Base-by-base conservation (phyloP, 2,797 vertebrate genomes). In the Garrulus glandarius region DNA sequence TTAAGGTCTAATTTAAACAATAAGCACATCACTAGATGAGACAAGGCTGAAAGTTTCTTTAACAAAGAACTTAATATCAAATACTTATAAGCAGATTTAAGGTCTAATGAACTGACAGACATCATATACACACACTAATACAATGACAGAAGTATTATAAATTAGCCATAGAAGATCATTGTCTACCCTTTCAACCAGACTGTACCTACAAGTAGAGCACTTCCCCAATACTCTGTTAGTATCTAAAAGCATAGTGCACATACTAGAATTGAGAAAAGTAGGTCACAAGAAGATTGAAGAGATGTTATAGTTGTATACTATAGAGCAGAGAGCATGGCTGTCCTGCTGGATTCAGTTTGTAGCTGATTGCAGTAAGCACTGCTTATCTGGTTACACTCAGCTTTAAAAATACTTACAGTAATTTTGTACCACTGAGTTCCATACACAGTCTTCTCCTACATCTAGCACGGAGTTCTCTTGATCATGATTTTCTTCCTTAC, bases 1-100 rank as follows among this genome's bases (percentile, higher is more conserved):
- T 49, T 85, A 91, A 87, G 84, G 44, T 59, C 91, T 94, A 92
- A 89, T 83, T 96, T 75, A 96, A 91, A 97, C 81, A 97, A 96
- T 93, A 93, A 95, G 85, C 84, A 83, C 56, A 94, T 92, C 96
- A 94, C 52, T 89, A 55, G 53, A 55, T 47, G 70, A 85, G 95
- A 96, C 80, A 95, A 93, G 90, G 78, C 84, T 95, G 96, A 89
- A 95, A 71, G 36, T 76, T 96, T 92, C 92, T 92, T 95, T 91
- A 93, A 97, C 92, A 97, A 93, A 75, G 77, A 84, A 91, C 92
- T 92, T 88, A 56, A 37, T 89, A 96, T 92, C 36, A 95, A 97
- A 94, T 96, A 96, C 93, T 97, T 96, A 96, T 96, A 95, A 96
- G 91, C 2, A 3, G 89, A 97, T 96, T 96, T 94, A 96, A 94